Evolutionary conservation across 2,888 invertebrate genomes (phyloP).

Genomic region (Hetaerina titia): DNA sequence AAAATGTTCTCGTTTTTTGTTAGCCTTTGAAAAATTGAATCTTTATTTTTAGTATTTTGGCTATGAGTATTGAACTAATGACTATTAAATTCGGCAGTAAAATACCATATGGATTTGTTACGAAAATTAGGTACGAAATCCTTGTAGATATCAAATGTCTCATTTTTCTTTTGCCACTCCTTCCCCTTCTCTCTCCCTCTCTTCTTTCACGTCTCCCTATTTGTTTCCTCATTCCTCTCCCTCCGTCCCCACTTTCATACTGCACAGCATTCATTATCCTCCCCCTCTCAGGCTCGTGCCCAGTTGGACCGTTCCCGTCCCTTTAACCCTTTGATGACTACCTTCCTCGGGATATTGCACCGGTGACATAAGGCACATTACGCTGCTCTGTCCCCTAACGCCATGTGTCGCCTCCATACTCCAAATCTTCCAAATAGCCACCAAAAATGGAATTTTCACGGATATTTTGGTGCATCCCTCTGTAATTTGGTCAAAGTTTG

Average conservation of each 20-base stretch:
- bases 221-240: neutral
- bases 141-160: too few species aligned
- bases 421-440: neutral
- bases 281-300: neutral
- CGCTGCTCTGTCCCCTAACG: neutral
- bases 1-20: too few species aligned
- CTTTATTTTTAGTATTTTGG: too few species aligned
- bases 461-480: neutral
- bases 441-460: neutral
- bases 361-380: neutral
- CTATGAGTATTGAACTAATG: too few species aligned
- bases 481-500: neutral
- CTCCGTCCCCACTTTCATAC: neutral
- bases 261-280: neutral
- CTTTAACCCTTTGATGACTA: constrained; percentile 48
- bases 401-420: neutral
- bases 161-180: neutral
- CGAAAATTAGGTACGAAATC: too few species aligned
- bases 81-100: too few species aligned
- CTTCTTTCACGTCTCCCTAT: neutral
- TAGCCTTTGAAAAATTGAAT: too few species aligned
- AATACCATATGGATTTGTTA: too few species aligned
- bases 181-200: neutral
- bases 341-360: neutral
- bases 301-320: neutral